Conservation (phyloP, 2,888 invertebrate species). For the Gerris lacustris region DNA sequence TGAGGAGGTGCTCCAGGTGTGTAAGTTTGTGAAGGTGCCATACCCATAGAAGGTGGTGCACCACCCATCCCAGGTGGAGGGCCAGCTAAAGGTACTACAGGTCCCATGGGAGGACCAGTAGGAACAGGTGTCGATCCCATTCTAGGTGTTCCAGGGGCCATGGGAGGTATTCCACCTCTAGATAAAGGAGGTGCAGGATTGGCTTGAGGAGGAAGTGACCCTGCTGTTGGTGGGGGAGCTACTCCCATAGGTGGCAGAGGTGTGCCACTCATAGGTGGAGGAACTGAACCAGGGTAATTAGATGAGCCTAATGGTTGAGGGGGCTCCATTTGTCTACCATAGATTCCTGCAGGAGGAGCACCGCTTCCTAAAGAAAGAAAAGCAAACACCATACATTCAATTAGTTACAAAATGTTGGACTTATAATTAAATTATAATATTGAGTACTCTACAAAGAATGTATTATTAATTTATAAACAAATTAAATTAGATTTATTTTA, state of each 20-base stretch:
- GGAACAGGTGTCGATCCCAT: neutral
- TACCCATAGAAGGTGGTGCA: neutral
- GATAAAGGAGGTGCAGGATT: conserved; percentile 9
- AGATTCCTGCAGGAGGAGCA: conserved; percentile 16
- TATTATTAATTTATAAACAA: too few relatives aligned
- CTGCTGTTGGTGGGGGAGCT: too few relatives aligned
- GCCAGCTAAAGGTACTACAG: neutral
- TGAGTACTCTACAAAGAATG: too few relatives aligned
- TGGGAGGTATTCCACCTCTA: neutral
- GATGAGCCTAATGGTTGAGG: neutral
- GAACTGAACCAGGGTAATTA: neutral
- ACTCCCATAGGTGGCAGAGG: conserved; percentile 2
- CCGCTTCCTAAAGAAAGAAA: conserved; percentile 15
- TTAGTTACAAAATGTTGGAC: too few relatives aligned
- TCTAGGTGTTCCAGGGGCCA: neutral
- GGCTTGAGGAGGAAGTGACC: neutral
- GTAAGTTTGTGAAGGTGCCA: neutral
- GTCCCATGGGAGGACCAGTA: neutral
- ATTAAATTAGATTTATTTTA: too few relatives aligned
- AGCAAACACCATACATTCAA: too few relatives aligned
- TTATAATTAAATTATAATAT: too few relatives aligned
- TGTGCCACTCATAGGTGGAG: neutral
- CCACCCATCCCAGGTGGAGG: conserved; percentile 4
- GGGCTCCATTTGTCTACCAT: neutral
- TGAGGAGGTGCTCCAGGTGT: too few relatives aligned